Evolutionary conservation across 2,888 invertebrate genomes (phyloP).

Genomic region (Lasioglossum zephyrum): DNA sequence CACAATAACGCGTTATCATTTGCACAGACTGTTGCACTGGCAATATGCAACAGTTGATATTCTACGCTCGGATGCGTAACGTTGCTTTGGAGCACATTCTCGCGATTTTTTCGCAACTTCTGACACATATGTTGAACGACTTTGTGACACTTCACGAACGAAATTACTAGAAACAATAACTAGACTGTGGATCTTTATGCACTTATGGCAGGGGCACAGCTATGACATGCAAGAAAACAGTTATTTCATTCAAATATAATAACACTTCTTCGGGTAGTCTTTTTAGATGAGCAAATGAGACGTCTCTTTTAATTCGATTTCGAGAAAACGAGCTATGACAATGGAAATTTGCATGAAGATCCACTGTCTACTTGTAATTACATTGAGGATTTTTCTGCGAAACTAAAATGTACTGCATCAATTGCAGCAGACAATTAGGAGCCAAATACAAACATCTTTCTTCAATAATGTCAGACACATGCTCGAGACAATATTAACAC

Average conservation of each 20-base stretch:
- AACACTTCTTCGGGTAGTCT: too few relatives aligned
- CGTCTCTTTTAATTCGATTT: neutral
- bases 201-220: neutral
- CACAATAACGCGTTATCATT: neutral
- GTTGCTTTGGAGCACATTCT: neutral
- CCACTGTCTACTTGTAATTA: neutral
- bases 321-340: neutral
- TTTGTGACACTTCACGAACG: neutral
- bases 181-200: neutral
- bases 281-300: neutral
- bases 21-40: neutral
- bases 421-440: neutral
- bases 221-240: neutral
- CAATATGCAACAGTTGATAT: neutral
- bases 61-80: neutral
- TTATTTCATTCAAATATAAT: too few relatives aligned
- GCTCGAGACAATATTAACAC: neutral
- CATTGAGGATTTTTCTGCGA: neutral
- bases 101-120: neutral
- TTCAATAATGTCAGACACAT: neutral
- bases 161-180: neutral
- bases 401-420: neutral
- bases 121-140: neutral
- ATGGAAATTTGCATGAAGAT: neutral
- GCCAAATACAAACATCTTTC: too few relatives aligned